Evolutionary conservation across 2,113 vertebrate species (phyloP), one percentile per base, ranked within the genome.

Genomic region (Etia nguti): DNA sequence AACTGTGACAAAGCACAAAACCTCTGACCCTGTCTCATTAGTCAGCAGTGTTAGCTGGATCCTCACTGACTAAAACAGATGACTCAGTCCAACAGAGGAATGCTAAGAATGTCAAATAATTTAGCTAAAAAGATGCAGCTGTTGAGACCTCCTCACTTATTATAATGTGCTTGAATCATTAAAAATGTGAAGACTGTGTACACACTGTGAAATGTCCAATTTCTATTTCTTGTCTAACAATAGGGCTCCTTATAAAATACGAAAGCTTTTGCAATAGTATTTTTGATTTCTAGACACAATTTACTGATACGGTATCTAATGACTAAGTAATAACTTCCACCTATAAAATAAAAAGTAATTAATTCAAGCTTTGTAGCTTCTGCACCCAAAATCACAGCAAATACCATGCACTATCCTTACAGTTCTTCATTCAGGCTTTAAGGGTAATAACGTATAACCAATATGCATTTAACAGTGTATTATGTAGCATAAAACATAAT

Each of bases 91-190:
- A 10, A 84, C 50, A 81, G 2, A 81, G 24, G 83, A 93, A 91
- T 89, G 55, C 38, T 11, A 73, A 65, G 55, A 85, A 93, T 88
- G 57, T 20, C 15, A 68, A 83, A 87, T 68, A 16, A 79, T 90
- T 83, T 24, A 38, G 38, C 41, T 70, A 62, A 92, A 86, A 86
- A 59, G 22, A 81, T 65, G 70, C 87, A 89, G 86, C 93, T 89
- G 91, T 82, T 87, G 60, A 43, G 41, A 77, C n/a, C 20, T 75
- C 43, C 43, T n/a, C 46, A 43, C 24, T 34, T 34, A 60, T 22
- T 81, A 60, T 34, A 52, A 52, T 52, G 26, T 77, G 6, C 26
- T 52, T 31, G 46, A 11, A 52, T 50, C 46, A 50, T 77, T 77
- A 41, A 70, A 70, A 24, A 24, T 43, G n/a, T n/a, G n/a, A n/a